These are phyloP conservation scores for Cepaea hortensis DNA, from an alignment of 2,888 invertebrate genomes.

Conservation along the genomic window DNA sequence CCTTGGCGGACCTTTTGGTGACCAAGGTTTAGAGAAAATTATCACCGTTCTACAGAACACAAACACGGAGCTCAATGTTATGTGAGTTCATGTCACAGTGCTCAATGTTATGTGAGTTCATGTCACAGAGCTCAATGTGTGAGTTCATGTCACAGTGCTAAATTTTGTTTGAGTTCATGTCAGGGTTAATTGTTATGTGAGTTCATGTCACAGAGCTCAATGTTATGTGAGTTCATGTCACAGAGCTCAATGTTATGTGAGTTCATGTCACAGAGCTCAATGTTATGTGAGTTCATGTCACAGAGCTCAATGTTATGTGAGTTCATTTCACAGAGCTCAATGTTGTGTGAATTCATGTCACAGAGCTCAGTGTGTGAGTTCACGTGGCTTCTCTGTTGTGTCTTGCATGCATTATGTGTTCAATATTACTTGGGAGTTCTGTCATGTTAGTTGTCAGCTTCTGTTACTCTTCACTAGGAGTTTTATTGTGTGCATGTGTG, in stretches of 20 bases:
- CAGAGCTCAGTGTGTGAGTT: no score
- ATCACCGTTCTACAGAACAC: slow-evolving; percentile 80
- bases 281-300: slow-evolving; percentile 53
- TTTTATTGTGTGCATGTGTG: no score
- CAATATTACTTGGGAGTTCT: no score
- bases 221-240: slow-evolving; percentile 53
- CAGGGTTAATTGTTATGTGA: slow-evolving; percentile 81
- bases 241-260: slow-evolving; percentile 82
- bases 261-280: slow-evolving; percentile 40
- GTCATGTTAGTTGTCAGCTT: no score
- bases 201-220: slow-evolving; percentile 40
- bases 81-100: slow-evolving; percentile 72
- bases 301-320: slow-evolving; percentile 82
- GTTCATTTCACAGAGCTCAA: slow-evolving; percentile 38
- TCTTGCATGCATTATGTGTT: no score
- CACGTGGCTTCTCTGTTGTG: no score
- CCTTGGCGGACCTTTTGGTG: slow-evolving; percentile 79
- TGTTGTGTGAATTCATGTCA: no score
- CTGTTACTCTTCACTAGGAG: no score
- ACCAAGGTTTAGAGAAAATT: slow-evolving; percentile 79
- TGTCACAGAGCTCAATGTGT: slow-evolving; percentile 81
- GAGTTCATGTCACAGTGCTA: slow-evolving; percentile 46
- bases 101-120: no score
- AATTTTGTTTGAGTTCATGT: no score
- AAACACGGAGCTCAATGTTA: slow-evolving; percentile 81